These are phyloP conservation scores for Paralvinella palmiformis DNA, from an alignment of 1,140 invertebrate species.

Conservation along the genomic window DNA sequence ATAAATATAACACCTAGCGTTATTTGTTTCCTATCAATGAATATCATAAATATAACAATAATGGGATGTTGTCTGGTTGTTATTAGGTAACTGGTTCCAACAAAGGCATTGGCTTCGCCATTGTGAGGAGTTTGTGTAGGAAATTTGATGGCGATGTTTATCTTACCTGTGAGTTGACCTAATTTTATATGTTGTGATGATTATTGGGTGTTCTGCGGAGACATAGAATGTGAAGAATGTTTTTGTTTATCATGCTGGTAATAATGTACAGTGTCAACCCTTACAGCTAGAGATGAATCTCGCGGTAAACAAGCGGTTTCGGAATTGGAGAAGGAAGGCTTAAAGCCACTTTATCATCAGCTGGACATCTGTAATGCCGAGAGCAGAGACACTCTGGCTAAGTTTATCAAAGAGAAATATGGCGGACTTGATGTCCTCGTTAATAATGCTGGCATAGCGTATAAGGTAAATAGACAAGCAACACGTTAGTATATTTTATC, in stretches of 20 bases:
- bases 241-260: too few species aligned
- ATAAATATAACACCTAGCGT: too few species aligned
- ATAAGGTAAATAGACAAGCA: too few species aligned
- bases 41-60: too few species aligned
- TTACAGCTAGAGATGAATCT: slow-evolving; percentile 55
- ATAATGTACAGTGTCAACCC: too few species aligned
- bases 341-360: slow-evolving; percentile 62
- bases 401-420: slow-evolving; percentile 61
- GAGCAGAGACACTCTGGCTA: slow-evolving; percentile 57
- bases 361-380: slow-evolving; percentile 60
- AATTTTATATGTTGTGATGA: too few species aligned
- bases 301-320: slow-evolving; percentile 58
- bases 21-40: too few species aligned
- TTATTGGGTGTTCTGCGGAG: too few species aligned
- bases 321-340: slow-evolving; percentile 51
- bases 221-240: too few species aligned
- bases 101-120: slow-evolving; percentile 68
- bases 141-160: slow-evolving; percentile 60
- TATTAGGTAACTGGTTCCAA: slow-evolving; percentile 68
- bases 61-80: too few species aligned
- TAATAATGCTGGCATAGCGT: slow-evolving; percentile 80
- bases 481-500: too few species aligned
- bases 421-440: slow-evolving; percentile 72
- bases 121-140: slow-evolving; percentile 62
- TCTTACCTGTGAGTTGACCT: slow-evolving; percentile 57